Percentiles rank a stretch among this genome's conserved stretches.
Evolutionary conservation across 2,888 invertebrate species (phyloP).

Genomic region (Eupithecia inturbata): DNA sequence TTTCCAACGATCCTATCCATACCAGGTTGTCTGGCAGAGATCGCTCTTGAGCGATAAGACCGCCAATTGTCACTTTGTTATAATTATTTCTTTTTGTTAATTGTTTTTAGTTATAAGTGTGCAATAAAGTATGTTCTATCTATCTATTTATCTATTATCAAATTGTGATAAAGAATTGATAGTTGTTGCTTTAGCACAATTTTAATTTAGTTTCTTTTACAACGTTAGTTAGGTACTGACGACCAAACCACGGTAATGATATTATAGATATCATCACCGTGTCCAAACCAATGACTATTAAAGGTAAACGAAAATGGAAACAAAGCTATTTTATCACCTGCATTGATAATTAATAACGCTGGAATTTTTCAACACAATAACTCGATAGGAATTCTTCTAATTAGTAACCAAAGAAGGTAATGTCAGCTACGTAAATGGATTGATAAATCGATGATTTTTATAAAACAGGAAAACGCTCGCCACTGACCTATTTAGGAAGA

Average conservation of each 20-base stretch:
- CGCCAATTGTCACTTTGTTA: too few relatives aligned
- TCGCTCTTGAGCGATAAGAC: too few relatives aligned
- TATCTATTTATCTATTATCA: too few relatives aligned
- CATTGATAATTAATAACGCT: not conserved
- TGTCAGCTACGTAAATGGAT: slow-evolving; percentile 21
- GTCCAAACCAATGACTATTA: not conserved
- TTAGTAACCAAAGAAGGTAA: slow-evolving; percentile 17
- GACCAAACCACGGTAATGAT: not conserved
- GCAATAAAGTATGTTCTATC: too few relatives aligned
- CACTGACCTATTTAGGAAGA: slow-evolving; percentile 21
- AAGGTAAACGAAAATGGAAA: not conserved
- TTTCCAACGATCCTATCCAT: too few relatives aligned
- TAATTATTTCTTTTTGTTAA: too few relatives aligned
- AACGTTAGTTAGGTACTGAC: not conserved
- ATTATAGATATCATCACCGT: too few relatives aligned
- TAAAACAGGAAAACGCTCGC: slow-evolving; percentile 21
- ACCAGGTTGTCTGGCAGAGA: too few relatives aligned
- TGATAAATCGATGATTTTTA: slow-evolving; percentile 22
- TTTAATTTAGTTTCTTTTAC: not conserved
- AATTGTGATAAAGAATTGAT: too few relatives aligned
- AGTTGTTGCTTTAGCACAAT: too few relatives aligned
- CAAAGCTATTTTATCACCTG: slow-evolving; percentile 1
- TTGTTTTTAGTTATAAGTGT: too few relatives aligned
- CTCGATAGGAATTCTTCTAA: slow-evolving; percentile 24
- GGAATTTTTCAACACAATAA: slow-evolving; percentile 17